A percentile compares a stretch with the other conserved stretches of the same genome.
These are phyloP conservation scores for Cataglyphis cursor DNA, from an alignment of 2,888 invertebrate species.

Conservation along the genomic window DNA sequence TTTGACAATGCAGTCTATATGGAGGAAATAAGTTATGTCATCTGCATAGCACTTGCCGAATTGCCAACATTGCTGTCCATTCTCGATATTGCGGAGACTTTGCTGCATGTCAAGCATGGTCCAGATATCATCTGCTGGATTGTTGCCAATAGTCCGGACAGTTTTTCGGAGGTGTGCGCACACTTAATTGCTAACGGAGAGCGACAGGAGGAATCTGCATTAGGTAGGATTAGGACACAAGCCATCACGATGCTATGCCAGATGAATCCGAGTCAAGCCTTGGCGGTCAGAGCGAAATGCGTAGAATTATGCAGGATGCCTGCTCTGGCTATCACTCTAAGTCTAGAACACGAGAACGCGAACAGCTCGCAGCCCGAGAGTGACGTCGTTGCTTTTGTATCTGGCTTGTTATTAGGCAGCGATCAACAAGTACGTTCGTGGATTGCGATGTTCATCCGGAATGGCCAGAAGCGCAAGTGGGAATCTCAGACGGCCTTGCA, in stretches of 20 bases:
- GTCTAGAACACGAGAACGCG: slow-evolving; percentile 89
- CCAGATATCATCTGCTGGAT: slow-evolving; percentile 96
- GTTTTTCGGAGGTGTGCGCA: slow-evolving; percentile 95
- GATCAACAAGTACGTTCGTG: slow-evolving; percentile 96
- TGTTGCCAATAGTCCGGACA: slow-evolving; percentile 97
- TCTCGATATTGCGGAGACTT: slow-evolving; percentile 94
- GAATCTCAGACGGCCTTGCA: slow-evolving; percentile 92
- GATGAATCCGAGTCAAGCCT: slow-evolving; percentile 95
- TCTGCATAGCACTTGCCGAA: slow-evolving; percentile 97
- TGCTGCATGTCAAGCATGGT: slow-evolving; percentile 96
- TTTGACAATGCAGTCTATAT: slow-evolving; percentile 98
- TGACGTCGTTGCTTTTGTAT: slow-evolving; percentile 93
- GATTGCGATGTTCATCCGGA: slow-evolving; percentile 97
- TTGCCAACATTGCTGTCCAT: slow-evolving; percentile 95
- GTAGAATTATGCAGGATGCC: slow-evolving; percentile 96
- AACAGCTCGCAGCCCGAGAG: slow-evolving; percentile 81
- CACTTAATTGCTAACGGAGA: slow-evolving; percentile 95
- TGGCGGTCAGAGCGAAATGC: slow-evolving; percentile 95
- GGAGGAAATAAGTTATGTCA: slow-evolving; percentile 97
- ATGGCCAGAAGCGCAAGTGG: slow-evolving; percentile 94
- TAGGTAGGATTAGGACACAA: slow-evolving; percentile 92
- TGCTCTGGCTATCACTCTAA: slow-evolving; percentile 94
- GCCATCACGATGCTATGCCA: slow-evolving; percentile 94
- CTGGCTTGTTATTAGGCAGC: slow-evolving; percentile 95
- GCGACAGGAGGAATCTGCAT: slow-evolving; percentile 94